phyloP scores from a whole-genome alignment of 2,888 invertebrate genomes.

The Sylvicola cinctus region DNA sequence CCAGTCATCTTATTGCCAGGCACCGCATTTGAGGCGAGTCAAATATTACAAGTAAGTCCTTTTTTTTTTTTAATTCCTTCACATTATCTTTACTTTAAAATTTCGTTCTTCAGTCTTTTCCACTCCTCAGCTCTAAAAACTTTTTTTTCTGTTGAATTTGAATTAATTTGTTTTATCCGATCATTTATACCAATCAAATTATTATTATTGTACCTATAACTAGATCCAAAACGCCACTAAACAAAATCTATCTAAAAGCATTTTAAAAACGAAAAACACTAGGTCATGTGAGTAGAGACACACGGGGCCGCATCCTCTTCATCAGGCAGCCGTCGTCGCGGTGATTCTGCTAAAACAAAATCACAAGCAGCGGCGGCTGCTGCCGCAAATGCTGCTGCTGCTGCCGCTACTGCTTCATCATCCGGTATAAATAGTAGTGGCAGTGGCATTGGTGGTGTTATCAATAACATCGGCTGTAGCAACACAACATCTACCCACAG shows the following conservation, averaged over 20 bases:
- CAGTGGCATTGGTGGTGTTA: background rate
- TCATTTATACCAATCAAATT: too few species aligned
- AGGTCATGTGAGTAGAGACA: constrained; percentile 25
- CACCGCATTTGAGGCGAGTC: constrained; percentile 80
- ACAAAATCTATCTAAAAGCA: background rate
- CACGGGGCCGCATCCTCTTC: constrained; percentile 17
- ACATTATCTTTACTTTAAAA: background rate
- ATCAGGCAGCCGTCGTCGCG: constrained; percentile 1
- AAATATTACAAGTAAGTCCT: constrained; percentile 54
- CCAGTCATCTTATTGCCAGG: constrained; percentile 76
- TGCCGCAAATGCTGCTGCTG: background rate
- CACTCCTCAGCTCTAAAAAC: constrained; percentile 1
- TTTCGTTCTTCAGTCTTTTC: background rate
- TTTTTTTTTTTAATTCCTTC: background rate
- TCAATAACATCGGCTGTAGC: background rate
- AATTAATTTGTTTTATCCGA: constrained; percentile 2
- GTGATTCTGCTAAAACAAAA: background rate
- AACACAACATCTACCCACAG: background rate
- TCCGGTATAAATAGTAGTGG: background rate
- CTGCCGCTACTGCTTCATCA: background rate
- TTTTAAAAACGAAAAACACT: constrained; percentile 4
- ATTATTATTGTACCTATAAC: too few species aligned
- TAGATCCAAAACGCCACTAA: background rate
- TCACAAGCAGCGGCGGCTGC: constrained; percentile 1
- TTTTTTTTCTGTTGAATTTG: constrained; percentile 1